phyloP scores from a whole-genome alignment of 2,888 invertebrate genomes.

The Gymnoscelis rufifasciata region DNA sequence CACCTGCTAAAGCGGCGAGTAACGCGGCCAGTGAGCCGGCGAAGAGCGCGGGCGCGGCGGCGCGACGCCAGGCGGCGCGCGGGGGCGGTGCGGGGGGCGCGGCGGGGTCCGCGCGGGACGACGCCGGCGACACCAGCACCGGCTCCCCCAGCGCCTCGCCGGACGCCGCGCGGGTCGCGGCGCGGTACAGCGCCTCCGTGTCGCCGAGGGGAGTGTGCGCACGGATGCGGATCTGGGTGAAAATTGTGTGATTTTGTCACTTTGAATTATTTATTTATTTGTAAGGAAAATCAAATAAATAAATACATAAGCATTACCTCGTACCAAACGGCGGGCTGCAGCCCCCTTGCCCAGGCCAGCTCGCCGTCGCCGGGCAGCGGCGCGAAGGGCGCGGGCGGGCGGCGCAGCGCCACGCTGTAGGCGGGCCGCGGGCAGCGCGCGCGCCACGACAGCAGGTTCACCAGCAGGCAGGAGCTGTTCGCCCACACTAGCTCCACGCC shows the following conservation, averaged over 20 bases:
- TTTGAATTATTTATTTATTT: too few relatives aligned
- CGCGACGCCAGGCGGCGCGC: conserved; percentile 32
- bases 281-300: too few relatives aligned
- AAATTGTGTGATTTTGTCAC: too few relatives aligned
- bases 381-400: conserved; percentile 53
- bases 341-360: conserved; percentile 60
- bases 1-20: conserved; percentile 35
- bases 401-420: conserved; percentile 79
- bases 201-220: conserved; percentile 77
- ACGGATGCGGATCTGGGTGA: conserved; percentile 60
- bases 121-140: conserved; percentile 20
- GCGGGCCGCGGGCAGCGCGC: conserved; percentile 84
- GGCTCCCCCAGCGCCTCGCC: conserved; percentile 55
- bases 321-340: conserved; percentile 79
- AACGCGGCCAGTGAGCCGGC: conserved; percentile 40
- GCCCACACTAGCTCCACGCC: conserved; percentile 82
- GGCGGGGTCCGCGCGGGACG: conserved; percentile 7
- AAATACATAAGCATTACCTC: too few relatives aligned
- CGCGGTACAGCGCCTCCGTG: conserved; percentile 73
- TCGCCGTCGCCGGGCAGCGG: conserved; percentile 43
- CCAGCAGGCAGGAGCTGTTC: conserved; percentile 83
- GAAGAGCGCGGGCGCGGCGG: conserved; percentile 39
- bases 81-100: conserved; percentile 9
- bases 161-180: conserved; percentile 67
- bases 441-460: conserved; percentile 85